Evolutionary conservation across 2,888 invertebrate genomes (phyloP), one percentile per base, ranked within the genome.

Genomic region (Sarcophaga variegata): DNA sequence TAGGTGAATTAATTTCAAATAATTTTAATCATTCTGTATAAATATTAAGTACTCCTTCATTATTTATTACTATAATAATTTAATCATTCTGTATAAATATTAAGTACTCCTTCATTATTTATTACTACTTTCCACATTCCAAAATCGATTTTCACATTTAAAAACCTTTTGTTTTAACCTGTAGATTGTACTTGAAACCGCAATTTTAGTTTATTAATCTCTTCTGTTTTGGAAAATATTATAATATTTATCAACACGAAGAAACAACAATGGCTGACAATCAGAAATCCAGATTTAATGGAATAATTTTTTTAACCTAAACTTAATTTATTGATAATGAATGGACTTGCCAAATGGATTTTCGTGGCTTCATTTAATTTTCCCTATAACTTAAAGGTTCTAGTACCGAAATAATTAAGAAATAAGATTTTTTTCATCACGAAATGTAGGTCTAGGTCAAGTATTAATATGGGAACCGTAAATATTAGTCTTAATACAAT

Each of bases 361-460:
- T 37, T 37, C 37, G 37, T 37, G 37, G 2, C 1, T 54, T 54
- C 17, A 54, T 54, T 14, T 14, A 54, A 54, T 17, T 54, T 54
- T 14, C 3, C 54, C 3, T 54, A 54, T 54, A 54, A 14, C 14
- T 54, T 14, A 17, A 54, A 17, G 5, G 14, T 3, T 11, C 14
- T 12, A 49, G 14, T 49, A 49, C 14, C 12, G 14, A 54, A 14
- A 54, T 17, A 54, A 54, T 54, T 17, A 54, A 14, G 12, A 54
- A 14, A 54, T 17, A 2, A 5, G 17, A 54, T 54, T 54, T 54
- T 54, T 14, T 54, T 54, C 17, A 54, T 54, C 17, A 54, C 14
- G 12, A 14, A 27, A 71, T 81, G 8, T 81, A 62, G 67, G 74
- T 69, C 69, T 74, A 81, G 69, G 81, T 74, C 67, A 81, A 72